Conservation (phyloP, 2,113 vertebrate species). For the Paramisgurnus dabryanus region DNA sequence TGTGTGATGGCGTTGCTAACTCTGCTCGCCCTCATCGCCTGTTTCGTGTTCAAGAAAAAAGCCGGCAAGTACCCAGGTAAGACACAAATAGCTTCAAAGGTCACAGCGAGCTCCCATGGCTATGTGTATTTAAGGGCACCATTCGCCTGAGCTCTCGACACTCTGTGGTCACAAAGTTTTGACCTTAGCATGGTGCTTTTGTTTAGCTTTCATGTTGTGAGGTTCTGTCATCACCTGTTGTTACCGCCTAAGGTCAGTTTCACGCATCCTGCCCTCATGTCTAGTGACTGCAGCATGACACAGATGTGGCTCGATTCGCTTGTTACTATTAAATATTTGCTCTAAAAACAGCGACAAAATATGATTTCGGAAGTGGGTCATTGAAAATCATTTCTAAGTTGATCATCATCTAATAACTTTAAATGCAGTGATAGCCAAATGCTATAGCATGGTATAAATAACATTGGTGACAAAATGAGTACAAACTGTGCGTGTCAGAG, state of each 20-base stretch:
- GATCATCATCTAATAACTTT: no score
- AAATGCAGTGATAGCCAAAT: no score
- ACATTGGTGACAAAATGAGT: no score
- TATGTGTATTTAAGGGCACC: conserved; percentile 8
- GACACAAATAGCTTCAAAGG: conserved; percentile 31
- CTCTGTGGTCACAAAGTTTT: background rate
- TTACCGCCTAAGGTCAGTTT: background rate
- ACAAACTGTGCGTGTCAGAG: no score
- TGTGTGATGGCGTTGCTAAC: conserved; percentile 86
- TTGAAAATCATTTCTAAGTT: no score
- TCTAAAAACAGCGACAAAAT: no score
- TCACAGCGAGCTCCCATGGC: background rate
- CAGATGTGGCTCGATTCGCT: no score
- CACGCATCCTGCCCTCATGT: no score
- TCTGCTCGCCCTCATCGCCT: conserved; percentile 80
- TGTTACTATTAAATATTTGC: conserved; percentile 45
- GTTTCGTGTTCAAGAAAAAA: conserved; percentile 88
- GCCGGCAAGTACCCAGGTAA: conserved; percentile 97
- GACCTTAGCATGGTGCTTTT: background rate
- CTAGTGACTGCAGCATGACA: no score
- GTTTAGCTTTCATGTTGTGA: background rate
- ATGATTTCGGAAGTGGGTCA: no score
- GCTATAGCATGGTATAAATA: no score
- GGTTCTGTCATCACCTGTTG: background rate
- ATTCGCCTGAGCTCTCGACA: background rate